Evolutionary conservation across 2,113 vertebrate genomes (phyloP).

Genomic region (Sinocyclocheilus grahami): DNA sequence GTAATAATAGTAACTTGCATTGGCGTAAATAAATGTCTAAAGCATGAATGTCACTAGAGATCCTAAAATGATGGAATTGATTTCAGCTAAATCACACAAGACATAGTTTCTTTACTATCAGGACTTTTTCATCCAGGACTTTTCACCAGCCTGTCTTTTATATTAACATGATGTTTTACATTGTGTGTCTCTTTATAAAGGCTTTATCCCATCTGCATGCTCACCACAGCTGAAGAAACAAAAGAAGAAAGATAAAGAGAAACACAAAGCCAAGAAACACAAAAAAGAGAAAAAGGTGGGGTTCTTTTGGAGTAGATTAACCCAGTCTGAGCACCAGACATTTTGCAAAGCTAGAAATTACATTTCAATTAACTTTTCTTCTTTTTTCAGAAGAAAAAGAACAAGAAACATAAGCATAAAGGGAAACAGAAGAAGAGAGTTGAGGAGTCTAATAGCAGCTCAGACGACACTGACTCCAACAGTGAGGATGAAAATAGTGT

Average conservation of each 20-base stretch:
- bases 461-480: slow-evolving; percentile 69
- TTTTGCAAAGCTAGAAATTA: neutral
- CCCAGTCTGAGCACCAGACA: neutral
- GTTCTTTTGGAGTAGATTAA: neutral
- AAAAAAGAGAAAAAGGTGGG: slow-evolving; percentile 85
- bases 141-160: neutral
- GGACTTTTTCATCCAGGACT: neutral
- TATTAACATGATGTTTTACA: neutral
- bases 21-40: neutral
- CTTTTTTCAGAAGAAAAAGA: slow-evolving; percentile 85
- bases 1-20: neutral
- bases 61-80: neutral
- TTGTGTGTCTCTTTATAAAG: slow-evolving; percentile 18
- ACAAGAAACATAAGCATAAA: slow-evolving; percentile 87
- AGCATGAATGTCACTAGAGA: neutral
- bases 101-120: neutral
- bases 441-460: slow-evolving; percentile 73
- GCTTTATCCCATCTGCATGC: slow-evolving; percentile 1
- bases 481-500: slow-evolving; percentile 62
- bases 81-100: no score
- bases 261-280: slow-evolving; percentile 82
- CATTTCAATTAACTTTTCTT: neutral
- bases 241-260: slow-evolving; percentile 82
- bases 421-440: slow-evolving; percentile 78
- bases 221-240: slow-evolving; percentile 66